These are phyloP conservation scores for Ophioderma brevispina DNA, from an alignment of 35 echinoderm and acorn worm genomes.

Conservation along the genomic window DNA sequence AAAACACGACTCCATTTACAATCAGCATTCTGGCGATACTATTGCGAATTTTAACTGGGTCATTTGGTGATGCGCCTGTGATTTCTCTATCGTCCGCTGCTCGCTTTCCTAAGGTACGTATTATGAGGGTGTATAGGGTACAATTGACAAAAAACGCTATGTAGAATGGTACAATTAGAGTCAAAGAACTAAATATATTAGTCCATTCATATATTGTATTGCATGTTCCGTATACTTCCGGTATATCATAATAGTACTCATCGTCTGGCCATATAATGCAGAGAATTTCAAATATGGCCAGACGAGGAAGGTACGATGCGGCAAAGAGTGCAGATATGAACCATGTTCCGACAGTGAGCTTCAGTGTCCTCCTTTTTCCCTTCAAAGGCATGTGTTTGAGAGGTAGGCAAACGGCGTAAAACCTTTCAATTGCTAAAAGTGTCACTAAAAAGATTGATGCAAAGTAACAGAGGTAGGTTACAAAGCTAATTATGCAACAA, in stretches of 20 bases:
- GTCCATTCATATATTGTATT: neutral
- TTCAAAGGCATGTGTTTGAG: neutral
- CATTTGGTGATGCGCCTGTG: neutral
- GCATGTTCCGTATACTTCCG: neutral
- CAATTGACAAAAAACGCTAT: neutral
- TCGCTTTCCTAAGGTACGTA: neutral
- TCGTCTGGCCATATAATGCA: neutral
- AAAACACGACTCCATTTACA: neutral
- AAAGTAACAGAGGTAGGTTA: neutral
- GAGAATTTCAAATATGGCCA: neutral
- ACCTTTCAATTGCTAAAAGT: neutral
- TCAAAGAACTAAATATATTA: neutral
- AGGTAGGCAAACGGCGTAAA: neutral
- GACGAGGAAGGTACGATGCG: neutral
- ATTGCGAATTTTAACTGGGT: neutral
- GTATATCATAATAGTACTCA: neutral
- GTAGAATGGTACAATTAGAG: neutral
- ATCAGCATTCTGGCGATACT: neutral
- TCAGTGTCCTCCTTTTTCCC: neutral
- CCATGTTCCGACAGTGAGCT: neutral
- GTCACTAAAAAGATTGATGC: neutral
- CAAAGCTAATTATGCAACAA: neutral
- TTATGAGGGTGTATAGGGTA: neutral
- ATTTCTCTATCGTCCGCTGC: neutral
- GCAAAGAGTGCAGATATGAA: neutral